Percentiles rank a stretch among this genome's conserved stretches.
These are phyloP conservation scores for Capricornis sumatraensis DNA, from an alignment of 2,113 vertebrate species.

Conservation along the genomic window DNA sequence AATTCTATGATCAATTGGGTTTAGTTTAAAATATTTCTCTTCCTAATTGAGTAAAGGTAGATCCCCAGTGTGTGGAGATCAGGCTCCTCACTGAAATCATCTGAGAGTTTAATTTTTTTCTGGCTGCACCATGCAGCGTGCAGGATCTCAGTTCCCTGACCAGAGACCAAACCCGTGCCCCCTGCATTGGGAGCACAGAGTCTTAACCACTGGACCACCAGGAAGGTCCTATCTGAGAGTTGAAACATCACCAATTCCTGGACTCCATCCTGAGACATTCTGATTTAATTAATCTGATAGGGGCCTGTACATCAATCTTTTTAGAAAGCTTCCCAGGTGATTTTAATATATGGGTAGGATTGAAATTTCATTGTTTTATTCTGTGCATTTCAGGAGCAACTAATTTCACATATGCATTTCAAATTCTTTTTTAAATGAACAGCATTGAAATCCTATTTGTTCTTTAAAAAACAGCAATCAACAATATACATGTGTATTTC, in stretches of 20 bases:
- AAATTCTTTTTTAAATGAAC: background rate
- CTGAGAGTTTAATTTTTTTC: background rate
- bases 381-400: background rate
- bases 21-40: background rate
- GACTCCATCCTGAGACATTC: background rate
- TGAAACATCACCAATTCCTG: background rate
- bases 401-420: background rate
- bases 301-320: background rate
- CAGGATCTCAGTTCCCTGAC: background rate
- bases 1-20: background rate
- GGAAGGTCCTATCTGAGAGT: background rate
- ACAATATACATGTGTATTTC: background rate
- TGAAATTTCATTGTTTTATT: background rate
- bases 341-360: background rate
- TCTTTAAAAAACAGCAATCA: background rate
- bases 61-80: background rate
- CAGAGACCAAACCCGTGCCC: background rate
- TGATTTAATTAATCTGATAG: background rate
- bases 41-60: conserved; percentile 1
- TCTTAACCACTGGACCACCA: background rate
- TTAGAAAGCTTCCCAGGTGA: background rate
- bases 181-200: background rate
- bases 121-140: background rate
- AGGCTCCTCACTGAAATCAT: background rate
- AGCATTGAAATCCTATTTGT: background rate